These are phyloP conservation scores for Dilophus febrilis DNA, from an alignment of 2,888 invertebrate species.

Conservation along the genomic window DNA sequence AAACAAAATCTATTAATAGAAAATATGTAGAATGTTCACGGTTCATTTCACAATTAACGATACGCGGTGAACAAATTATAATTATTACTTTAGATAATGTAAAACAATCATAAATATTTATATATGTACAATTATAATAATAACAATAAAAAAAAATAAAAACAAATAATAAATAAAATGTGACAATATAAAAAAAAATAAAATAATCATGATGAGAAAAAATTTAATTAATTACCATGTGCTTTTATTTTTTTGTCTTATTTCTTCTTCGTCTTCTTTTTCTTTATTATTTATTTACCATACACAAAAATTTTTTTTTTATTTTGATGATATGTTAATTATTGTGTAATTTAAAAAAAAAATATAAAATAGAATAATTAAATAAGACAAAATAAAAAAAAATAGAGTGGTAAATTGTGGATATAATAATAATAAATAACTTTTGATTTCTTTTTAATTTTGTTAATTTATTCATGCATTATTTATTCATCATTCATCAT, in stretches of 20 bases:
- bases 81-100: constrained; percentile 28
- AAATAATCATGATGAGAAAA: neutral
- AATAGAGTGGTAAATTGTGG: too few species aligned
- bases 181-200: neutral
- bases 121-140: too few species aligned
- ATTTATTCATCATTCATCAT: too few species aligned
- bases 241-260: neutral
- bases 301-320: neutral
- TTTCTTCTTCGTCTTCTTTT: neutral
- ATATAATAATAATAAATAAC: too few species aligned
- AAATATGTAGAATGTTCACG: constrained; percentile 50
- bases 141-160: neutral
- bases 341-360: too few species aligned
- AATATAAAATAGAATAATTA: too few species aligned
- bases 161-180: neutral
- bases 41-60: constrained; percentile 46
- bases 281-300: neutral
- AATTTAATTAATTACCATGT: neutral
- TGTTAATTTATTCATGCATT: too few species aligned
- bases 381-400: too few species aligned
- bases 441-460: too few species aligned
- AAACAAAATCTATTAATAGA: constrained; percentile 38
- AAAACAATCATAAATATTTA: too few species aligned
- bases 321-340: too few species aligned
- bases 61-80: constrained; percentile 64